Percentiles rank a stretch among this genome's conserved stretches.
Conservation (phyloP, 30 jellyfish, hydroid and myxozoan species). For the Clytia hemisphaerica region DNA sequence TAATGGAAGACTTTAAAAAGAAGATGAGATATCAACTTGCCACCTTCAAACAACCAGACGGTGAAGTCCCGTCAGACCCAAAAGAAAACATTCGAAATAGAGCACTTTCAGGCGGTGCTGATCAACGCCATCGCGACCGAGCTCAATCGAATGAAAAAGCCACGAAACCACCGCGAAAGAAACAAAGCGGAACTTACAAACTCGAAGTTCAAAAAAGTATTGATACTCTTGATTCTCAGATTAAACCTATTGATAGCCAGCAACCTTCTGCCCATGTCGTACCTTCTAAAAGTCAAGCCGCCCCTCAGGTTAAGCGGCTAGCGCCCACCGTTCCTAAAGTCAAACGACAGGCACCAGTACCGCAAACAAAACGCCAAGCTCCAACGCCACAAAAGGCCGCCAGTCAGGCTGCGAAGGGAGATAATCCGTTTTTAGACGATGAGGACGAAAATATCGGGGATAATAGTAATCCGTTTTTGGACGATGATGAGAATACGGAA, state of each 20-base stretch:
- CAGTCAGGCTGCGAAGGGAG: neutral
- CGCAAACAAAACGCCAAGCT: slow-evolving; percentile 27
- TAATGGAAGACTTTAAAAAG: slow-evolving; percentile 43
- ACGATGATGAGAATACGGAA: slow-evolving; percentile 36
- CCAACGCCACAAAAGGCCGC: slow-evolving; percentile 14
- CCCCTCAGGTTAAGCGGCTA: slow-evolving; percentile 9
- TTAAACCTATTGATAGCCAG: neutral
- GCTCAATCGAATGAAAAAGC: slow-evolving; percentile 25
- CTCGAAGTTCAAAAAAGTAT: slow-evolving; percentile 7
- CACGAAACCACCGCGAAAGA: slow-evolving; percentile 2
- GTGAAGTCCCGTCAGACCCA: neutral
- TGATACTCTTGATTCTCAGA: slow-evolving; percentile 13
- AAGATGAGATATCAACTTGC: slow-evolving; percentile 67
- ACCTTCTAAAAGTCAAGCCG: neutral
- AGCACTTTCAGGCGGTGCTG: slow-evolving; percentile 9
- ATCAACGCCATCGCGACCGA: slow-evolving; percentile 25
- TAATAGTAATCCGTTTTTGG: slow-evolving; percentile 19
- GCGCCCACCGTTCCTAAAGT: too few species aligned
- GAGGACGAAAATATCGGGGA: neutral
- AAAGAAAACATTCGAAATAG: neutral
- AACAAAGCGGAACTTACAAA: neutral
- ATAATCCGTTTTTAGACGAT: slow-evolving; percentile 33
- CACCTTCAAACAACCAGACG: slow-evolving; percentile 52
- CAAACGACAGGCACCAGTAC: neutral
- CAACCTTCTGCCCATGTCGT: neutral